A percentile compares a stretch with the other conserved stretches of the same genome.
phyloP scores from a whole-genome alignment of 2,113 vertebrate genomes.

The Melozone crissalis region DNA sequence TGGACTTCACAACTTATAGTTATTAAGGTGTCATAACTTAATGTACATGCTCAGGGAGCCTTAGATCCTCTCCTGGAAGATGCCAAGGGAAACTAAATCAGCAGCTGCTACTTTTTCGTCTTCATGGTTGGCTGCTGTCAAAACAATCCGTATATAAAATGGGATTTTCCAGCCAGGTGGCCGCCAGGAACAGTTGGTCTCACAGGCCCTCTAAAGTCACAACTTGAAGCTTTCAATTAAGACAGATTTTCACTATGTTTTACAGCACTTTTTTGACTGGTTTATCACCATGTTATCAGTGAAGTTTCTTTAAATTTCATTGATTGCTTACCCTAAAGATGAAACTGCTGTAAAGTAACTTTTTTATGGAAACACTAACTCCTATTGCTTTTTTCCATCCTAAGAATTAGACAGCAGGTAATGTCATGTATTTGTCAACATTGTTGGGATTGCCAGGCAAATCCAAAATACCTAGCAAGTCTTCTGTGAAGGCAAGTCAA shows the following conservation, averaged over 20 bases:
- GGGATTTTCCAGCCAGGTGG: constrained; percentile 32
- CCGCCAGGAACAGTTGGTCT: not conserved
- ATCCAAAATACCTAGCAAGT: not conserved
- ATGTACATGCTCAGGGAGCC: not conserved
- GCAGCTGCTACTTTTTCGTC: constrained; percentile 6
- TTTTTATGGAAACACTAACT: not conserved
- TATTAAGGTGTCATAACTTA: constrained; percentile 21
- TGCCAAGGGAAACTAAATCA: not conserved
- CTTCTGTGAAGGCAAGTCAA: not conserved
- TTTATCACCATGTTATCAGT: not conserved
- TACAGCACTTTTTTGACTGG: not conserved
- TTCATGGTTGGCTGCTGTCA: constrained; percentile 38
- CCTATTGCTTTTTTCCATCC: not conserved
- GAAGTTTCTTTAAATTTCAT: not conserved
- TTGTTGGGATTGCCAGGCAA: not conserved
- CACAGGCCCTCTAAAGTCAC: not conserved
- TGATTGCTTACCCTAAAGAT: not conserved
- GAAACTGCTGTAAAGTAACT: not conserved
- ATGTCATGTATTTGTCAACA: not conserved
- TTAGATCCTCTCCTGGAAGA: not conserved
- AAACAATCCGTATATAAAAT: constrained; percentile 32
- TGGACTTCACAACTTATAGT: constrained; percentile 6
- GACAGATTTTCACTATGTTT: not conserved
- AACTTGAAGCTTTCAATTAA: not conserved
- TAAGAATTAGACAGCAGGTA: not conserved